Evolutionary conservation across 2,113 vertebrate genomes (phyloP), one percentile per base, ranked within the genome.

Genomic region (Odontesthes bonariensis): DNA sequence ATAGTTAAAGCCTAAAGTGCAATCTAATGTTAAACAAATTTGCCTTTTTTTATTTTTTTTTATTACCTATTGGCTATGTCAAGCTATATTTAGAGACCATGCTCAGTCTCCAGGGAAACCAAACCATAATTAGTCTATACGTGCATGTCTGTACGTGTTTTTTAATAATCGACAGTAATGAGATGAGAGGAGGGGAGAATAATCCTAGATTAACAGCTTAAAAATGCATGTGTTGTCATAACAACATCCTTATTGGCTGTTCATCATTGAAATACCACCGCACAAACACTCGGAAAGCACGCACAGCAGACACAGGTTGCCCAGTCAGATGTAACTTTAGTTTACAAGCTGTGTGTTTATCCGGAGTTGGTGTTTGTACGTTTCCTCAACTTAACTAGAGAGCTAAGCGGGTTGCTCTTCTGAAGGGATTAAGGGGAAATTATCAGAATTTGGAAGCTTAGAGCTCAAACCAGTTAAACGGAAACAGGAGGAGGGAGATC

Each of bases 131-230:
- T 89, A 87, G 76, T 75, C 61, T 58, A 33, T 6, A 11, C 38
- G 32, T 62, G 33, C 56, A 38, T 81, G 64, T 14, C 20, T 57
- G 46, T 66, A 33, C 87, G 61, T 81, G 22, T 59, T 79, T 40
- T 90, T 90, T 84, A 92, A 89, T 90, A 92, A 91, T 90, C 72
- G 47, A 64, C 65, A 5, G 55, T 91, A 89, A 92, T 91, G 87
- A 91, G 87, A 89, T 86, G 79, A 89, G 74, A 33, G 20, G 75
- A 87, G 85, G 68, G 77, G 73, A 83, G 82, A 88, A 86, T 92
- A 92, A 92, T 91, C 91, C 85, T 69, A 84, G 88, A 91, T 92
- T 91, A 92, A 82, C 79, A 85, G 65, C 81, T 90, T 89, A 81
- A 82, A 87, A 91, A 85, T 86, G 80, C 78, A 81, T 68, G 76